Evolutionary conservation across 2,113 vertebrate species (phyloP).

Genomic region (Gnathonemus echidnorhynchus): DNA sequence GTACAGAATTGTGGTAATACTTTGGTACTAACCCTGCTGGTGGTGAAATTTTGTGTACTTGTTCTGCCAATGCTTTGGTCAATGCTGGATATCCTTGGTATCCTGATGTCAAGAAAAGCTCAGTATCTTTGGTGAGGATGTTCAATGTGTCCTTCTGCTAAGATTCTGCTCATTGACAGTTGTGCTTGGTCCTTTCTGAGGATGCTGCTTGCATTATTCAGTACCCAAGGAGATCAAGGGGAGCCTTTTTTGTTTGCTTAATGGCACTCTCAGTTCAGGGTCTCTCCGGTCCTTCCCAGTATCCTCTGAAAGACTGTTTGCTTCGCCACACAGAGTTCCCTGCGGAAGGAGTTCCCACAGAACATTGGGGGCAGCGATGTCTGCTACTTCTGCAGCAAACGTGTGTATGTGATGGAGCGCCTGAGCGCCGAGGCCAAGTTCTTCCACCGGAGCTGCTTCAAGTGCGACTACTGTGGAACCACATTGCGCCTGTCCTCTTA

Average conservation of each 20-base stretch:
- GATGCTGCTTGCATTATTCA: not conserved
- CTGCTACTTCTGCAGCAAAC: conserved; percentile 81
- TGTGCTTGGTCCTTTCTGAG: not conserved
- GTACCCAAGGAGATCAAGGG: not conserved
- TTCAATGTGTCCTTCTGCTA: not conserved
- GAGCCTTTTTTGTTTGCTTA: not conserved
- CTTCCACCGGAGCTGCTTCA: conserved; percentile 94
- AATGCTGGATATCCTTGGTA: not conserved
- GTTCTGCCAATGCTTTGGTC: not conserved
- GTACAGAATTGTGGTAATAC: not conserved
- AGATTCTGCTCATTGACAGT: not conserved
- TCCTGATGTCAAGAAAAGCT: not conserved
- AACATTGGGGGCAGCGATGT: conserved; percentile 60
- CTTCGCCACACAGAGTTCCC: not conserved
- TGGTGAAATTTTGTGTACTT: not conserved
- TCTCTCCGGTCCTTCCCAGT: not conserved
- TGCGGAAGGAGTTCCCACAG: conserved; percentile 19
- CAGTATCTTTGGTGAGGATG: not conserved
- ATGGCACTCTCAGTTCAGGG: not conserved
- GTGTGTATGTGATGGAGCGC: conserved; percentile 90
- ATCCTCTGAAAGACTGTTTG: not conserved
- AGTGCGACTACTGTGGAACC: conserved; percentile 72
- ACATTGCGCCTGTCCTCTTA: conserved; percentile 71
- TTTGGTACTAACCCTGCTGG: not conserved
- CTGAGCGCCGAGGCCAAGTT: conserved; percentile 87